Evolutionary conservation across 1,140 invertebrate species (phyloP), one percentile per base, ranked within the genome.

Genomic region (Polypedilum vanderplanki): DNA sequence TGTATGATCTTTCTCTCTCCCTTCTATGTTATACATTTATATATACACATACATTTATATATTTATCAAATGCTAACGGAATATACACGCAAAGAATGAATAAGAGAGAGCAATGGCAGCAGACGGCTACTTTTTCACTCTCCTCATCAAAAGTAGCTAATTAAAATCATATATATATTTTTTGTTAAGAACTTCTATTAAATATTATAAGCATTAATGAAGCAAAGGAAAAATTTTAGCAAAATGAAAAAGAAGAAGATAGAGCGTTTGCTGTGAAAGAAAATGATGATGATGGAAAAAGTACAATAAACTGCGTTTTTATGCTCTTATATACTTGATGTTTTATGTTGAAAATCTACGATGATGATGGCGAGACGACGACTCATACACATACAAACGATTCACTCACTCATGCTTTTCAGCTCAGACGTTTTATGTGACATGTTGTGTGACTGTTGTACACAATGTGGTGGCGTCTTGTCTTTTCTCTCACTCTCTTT

Each of bases 291-390:
- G 65, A 70, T 70, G 65, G 18, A 70, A 70, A 70, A 70, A 70
- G 65, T 70, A 70, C 65, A 70, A 70, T 70, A 70, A 70, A 70
- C 65, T 70, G 65, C 65, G 65, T 70, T 70, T 57, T 70, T 20
- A 70, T 70, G 65, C 65, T 70, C n/a, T 70, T 70, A 70, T 70
- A 18, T 70, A 70, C 65, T 33, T 33, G 24, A 70, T 70, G 65
- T 70, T 70, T 70, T 70, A 70, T 70, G 65, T 22, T 70, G 65
- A 22, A 70, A 20, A 70, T 70, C 65, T 70, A 70, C 20, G 65
- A 57, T n/a, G 65, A 57, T n/a, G 7, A 57, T 57, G 46, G 46
- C 46, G 46, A 57, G 46, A 57, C 46, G 12, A n/a, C 12, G 46
- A 57, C 46, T n/a, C 46, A n/a, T n/a, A 57, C 46, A 57, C 12